phyloP scores from a whole-genome alignment of 2,797 vertebrate species.

The Tachyglossus aculeatus region DNA sequence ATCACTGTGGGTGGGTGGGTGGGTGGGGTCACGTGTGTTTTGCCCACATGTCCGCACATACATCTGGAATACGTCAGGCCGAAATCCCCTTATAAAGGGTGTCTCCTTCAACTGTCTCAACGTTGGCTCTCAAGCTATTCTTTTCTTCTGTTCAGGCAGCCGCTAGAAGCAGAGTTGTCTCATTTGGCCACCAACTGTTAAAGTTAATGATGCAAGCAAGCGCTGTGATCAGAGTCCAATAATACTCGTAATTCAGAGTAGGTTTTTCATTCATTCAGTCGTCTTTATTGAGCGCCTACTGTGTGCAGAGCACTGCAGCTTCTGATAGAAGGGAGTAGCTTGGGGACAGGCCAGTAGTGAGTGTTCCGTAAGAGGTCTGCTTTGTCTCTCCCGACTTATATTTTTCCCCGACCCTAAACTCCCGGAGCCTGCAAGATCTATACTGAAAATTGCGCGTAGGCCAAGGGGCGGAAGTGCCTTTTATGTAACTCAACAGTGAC shows the following conservation, averaged over 20 bases:
- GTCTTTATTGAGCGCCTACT: too few species aligned
- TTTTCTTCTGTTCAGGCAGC: slow-evolving; percentile 9
- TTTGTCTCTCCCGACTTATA: background rate
- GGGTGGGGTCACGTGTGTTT: background rate
- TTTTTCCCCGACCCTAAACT: background rate
- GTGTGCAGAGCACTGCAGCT: background rate
- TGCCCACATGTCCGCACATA: background rate
- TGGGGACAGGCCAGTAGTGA: background rate
- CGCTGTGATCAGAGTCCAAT: slow-evolving; percentile 20
- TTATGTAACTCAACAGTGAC: background rate
- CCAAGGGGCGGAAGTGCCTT: background rate
- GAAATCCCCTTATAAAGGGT: too few species aligned
- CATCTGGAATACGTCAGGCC: background rate
- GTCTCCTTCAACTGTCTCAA: too few species aligned
- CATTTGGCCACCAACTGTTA: slow-evolving; percentile 25
- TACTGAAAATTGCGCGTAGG: background rate
- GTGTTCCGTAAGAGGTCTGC: background rate
- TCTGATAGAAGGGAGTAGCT: background rate
- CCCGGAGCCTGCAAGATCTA: background rate
- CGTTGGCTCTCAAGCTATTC: background rate
- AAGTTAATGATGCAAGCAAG: slow-evolving; percentile 46
- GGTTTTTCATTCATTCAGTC: too few species aligned
- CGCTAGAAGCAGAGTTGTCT: background rate
- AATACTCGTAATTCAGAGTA: slow-evolving; percentile 10
- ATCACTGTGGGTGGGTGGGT: background rate